Evolutionary conservation across 2,113 vertebrate genomes (phyloP).

Genomic region (Hippocampus abdominalis): DNA sequence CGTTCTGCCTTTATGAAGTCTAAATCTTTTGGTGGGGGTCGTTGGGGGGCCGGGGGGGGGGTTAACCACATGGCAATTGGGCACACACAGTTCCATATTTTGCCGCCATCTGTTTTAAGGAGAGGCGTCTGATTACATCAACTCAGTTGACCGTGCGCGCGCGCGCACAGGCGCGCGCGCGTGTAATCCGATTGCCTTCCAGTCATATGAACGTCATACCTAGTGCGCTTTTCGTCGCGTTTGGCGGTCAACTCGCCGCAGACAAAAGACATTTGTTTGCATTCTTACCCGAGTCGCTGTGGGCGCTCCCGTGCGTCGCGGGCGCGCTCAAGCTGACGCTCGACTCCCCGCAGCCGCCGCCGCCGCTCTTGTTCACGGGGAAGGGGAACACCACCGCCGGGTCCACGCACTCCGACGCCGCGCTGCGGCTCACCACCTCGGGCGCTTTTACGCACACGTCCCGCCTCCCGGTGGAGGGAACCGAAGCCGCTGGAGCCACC

Average conservation of each 20-base stretch:
- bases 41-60: too few species aligned
- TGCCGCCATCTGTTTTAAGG: conserved; percentile 75
- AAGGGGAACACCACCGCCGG: conserved; percentile 89
- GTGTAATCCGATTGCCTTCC: conserved; percentile 66
- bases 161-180: conserved; percentile 4
- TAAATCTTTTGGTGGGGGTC: neutral
- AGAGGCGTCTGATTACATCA: conserved; percentile 67
- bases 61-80: conserved; percentile 42
- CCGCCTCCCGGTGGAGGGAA: conserved; percentile 15
- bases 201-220: conserved; percentile 65
- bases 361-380: conserved; percentile 78
- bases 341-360: conserved; percentile 59
- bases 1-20: neutral
- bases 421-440: conserved; percentile 70
- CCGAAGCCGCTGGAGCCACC: neutral
- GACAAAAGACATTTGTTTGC: conserved; percentile 31
- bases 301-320: conserved; percentile 64
- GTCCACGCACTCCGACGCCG: conserved; percentile 85
- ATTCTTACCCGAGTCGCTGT: conserved; percentile 86
- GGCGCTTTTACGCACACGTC: conserved; percentile 53
- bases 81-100: conserved; percentile 58
- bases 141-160: conserved; percentile 47
- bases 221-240: conserved; percentile 3
- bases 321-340: conserved; percentile 38
- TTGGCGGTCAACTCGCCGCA: neutral